phyloP scores from a whole-genome alignment of 2,113 vertebrate genomes.

The Pleuronectes platessa region DNA sequence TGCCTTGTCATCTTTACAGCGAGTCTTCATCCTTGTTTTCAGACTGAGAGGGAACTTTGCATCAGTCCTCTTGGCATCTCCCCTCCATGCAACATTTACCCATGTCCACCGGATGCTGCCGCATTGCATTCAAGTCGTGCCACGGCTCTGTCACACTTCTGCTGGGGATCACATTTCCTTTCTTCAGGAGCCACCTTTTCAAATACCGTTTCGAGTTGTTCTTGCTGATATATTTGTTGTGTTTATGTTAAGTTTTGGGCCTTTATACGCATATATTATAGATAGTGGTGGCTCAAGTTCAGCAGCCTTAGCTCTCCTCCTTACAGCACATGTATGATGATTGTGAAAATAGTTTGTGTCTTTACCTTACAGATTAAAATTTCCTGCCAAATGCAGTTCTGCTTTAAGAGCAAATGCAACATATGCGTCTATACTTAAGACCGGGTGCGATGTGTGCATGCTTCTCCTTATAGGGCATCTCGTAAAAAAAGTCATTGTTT shows the following conservation, averaged over 20 bases:
- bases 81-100: background rate
- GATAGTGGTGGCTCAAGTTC: too few species aligned
- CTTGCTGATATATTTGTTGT: background rate
- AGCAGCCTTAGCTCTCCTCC: background rate
- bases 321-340: background rate
- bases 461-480: too few species aligned
- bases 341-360: background rate
- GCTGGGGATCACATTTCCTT: background rate
- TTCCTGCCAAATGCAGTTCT: background rate
- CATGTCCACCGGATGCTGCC: background rate
- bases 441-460: too few species aligned
- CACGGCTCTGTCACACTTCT: background rate
- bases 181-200: background rate
- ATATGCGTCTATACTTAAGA: too few species aligned
- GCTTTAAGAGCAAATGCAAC: too few species aligned
- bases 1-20: slow-evolving; percentile 8
- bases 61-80: background rate
- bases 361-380: background rate
- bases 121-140: background rate
- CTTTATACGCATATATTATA: background rate
- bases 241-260: background rate
- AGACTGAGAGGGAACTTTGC: background rate
- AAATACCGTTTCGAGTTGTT: background rate
- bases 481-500: too few species aligned
- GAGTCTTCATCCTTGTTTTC: background rate